Percentiles rank a stretch among this genome's conserved stretches.
Evolutionary conservation across 2,797 vertebrate genomes (phyloP).

Genomic region (Sebastes iracundus): DNA sequence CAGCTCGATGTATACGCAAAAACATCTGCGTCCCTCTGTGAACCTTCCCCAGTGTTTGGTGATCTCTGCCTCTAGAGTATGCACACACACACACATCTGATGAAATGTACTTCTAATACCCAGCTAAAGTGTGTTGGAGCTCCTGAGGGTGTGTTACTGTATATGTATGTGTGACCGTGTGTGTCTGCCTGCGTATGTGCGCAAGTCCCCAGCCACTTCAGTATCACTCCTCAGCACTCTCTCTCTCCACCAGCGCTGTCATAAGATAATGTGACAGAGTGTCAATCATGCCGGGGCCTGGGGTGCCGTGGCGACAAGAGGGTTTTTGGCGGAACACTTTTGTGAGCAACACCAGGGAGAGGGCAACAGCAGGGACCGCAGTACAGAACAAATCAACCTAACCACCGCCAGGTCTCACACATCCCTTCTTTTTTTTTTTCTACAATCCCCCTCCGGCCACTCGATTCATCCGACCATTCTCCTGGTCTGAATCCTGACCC

Average conservation of each 20-base stretch:
- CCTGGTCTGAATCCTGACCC: constrained; percentile 54
- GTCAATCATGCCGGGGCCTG: constrained; percentile 82
- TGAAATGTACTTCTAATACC: constrained; percentile 58
- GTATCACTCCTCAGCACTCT: constrained; percentile 72
- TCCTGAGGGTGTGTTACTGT: constrained; percentile 73
- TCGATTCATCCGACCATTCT: constrained; percentile 20
- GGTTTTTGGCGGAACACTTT: constrained; percentile 74
- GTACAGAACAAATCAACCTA: constrained; percentile 50
- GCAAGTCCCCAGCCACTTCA: constrained; percentile 80
- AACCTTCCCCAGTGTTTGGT: constrained; percentile 60
- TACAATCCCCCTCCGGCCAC: constrained; percentile 48
- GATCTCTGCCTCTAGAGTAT: constrained; percentile 64
- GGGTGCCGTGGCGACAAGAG: constrained; percentile 72
- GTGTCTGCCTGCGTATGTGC: constrained; percentile 14
- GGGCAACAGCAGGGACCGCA: constrained; percentile 73
- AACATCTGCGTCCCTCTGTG: constrained; percentile 77
- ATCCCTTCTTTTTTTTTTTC: constrained; percentile 24
- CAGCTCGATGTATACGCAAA: constrained; percentile 58
- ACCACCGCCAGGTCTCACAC: constrained; percentile 56
- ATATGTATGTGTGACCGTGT: constrained; percentile 48
- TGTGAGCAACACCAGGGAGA: constrained; percentile 77
- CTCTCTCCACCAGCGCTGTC: constrained; percentile 65
- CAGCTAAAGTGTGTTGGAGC: constrained; percentile 66
- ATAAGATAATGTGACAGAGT: constrained; percentile 83
- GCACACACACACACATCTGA: constrained; percentile 18